Percentiles rank a stretch among this genome's conserved stretches.
Conservation (phyloP, 2,113 vertebrate genomes). For the Strix uralensis region DNA sequence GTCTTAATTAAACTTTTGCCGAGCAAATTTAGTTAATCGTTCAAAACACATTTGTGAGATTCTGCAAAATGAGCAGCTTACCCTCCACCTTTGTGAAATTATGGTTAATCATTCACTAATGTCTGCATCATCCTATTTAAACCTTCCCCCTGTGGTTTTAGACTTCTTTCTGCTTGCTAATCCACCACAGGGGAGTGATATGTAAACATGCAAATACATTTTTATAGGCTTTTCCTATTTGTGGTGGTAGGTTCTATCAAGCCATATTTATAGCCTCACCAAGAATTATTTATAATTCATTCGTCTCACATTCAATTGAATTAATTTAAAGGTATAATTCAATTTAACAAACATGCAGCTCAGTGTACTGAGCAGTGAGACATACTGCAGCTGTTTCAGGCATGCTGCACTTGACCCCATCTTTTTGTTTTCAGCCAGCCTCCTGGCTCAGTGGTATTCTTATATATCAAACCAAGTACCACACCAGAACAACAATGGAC, state of each 20-base stretch:
- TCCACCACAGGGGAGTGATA: constrained; percentile 62
- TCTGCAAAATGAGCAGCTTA: constrained; percentile 65
- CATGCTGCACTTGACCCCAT: background rate
- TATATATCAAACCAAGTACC: background rate
- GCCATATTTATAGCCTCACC: constrained; percentile 42
- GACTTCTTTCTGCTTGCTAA: constrained; percentile 62
- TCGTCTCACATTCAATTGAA: constrained; percentile 40
- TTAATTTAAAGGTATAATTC: constrained; percentile 54
- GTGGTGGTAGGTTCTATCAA: constrained; percentile 24
- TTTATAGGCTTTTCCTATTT: constrained; percentile 51
- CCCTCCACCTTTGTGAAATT: constrained; percentile 69
- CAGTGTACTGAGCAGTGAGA: background rate
- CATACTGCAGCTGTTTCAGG: background rate
- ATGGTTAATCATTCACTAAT: constrained; percentile 73
- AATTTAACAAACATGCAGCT: constrained; percentile 17
- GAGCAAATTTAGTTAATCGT: constrained; percentile 63
- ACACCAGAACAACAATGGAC: background rate
- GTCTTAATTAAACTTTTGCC: constrained; percentile 46
- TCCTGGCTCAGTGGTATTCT: background rate
- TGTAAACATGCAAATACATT: constrained; percentile 60
- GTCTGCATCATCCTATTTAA: constrained; percentile 69
- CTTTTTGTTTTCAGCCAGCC: background rate
- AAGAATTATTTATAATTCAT: constrained; percentile 57
- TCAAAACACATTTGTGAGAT: constrained; percentile 69
- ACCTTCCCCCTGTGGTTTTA: constrained; percentile 65